phyloP scores from a whole-genome alignment of 1,140 invertebrate species.

The Heliconius nattereri region DNA sequence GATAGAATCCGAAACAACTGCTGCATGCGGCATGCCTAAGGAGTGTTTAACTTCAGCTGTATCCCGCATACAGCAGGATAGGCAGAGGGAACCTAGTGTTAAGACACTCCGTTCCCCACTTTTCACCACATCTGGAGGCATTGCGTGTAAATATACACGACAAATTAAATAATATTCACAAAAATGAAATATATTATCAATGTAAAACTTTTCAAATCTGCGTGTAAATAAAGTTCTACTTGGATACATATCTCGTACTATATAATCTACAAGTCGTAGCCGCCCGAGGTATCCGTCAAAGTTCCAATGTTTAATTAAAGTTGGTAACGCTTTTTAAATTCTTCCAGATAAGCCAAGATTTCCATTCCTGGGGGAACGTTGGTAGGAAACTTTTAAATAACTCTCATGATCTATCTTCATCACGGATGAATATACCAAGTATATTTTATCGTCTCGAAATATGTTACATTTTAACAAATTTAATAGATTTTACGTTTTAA shows the following conservation, averaged over 20 bases:
- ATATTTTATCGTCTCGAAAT: background rate
- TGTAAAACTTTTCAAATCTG: background rate
- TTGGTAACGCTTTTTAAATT: slow-evolving; percentile 45
- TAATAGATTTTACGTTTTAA: background rate
- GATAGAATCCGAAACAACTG: too few relatives aligned
- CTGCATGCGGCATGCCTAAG: too few relatives aligned
- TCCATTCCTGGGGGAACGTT: slow-evolving; percentile 33
- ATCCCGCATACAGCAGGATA: too few relatives aligned
- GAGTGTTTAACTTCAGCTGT: too few relatives aligned
- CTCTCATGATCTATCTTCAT: slow-evolving; percentile 24
- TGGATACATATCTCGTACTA: background rate
- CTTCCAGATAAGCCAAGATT: slow-evolving; percentile 31
- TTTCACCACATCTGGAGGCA: too few relatives aligned
- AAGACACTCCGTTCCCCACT: too few relatives aligned
- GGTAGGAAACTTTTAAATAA: slow-evolving; percentile 34
- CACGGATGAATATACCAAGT: slow-evolving; percentile 11
- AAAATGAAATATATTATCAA: background rate
- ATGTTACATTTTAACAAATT: background rate
- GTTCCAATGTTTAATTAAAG: slow-evolving; percentile 44
- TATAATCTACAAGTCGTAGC: background rate
- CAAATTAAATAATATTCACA: too few relatives aligned
- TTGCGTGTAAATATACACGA: too few relatives aligned
- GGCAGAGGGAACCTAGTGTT: too few relatives aligned
- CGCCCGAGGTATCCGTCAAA: slow-evolving; percentile 33
- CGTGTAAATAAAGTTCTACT: background rate